Conservation (phyloP, 2,888 invertebrate species). For the Achlya flavicornis region DNA sequence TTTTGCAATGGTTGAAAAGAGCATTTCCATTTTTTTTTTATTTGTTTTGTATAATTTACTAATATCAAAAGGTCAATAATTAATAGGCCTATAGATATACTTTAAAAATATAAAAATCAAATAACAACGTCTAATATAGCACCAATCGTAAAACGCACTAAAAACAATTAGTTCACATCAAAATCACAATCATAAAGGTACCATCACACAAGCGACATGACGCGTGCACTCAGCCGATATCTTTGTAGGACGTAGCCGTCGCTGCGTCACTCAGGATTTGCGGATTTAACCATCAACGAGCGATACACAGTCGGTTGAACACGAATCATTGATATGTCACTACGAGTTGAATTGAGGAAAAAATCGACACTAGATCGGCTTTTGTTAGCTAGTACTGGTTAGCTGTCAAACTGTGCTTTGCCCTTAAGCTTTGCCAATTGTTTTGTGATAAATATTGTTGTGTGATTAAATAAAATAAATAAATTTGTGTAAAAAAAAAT, state of each 20-base stretch:
- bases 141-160: too few relatives aligned
- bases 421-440: not conserved
- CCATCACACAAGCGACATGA: conserved; percentile 29
- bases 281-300: conserved; percentile 62
- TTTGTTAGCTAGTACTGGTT: not conserved
- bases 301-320: conserved; percentile 26
- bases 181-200: conserved; percentile 29
- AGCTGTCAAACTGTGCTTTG: not conserved
- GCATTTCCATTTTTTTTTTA: too few relatives aligned
- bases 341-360: conserved; percentile 11
- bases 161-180: not conserved
- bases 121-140: too few relatives aligned
- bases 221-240: conserved; percentile 38
- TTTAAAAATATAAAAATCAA: too few relatives aligned
- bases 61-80: too few relatives aligned
- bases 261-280: conserved; percentile 62
- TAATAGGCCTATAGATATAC: too few relatives aligned
- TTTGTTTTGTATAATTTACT: too few relatives aligned
- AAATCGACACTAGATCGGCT: not conserved
- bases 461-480: too few relatives aligned
- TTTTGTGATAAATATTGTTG: too few relatives aligned
- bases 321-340: conserved; percentile 21
- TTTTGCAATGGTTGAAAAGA: too few relatives aligned
- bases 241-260: conserved; percentile 29
- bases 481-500: too few relatives aligned